A percentile compares a stretch with the other conserved stretches of the same genome.
These are phyloP conservation scores for Drosophila silvestris DNA, from an alignment of 2,888 invertebrate species.

Conservation along the genomic window DNA sequence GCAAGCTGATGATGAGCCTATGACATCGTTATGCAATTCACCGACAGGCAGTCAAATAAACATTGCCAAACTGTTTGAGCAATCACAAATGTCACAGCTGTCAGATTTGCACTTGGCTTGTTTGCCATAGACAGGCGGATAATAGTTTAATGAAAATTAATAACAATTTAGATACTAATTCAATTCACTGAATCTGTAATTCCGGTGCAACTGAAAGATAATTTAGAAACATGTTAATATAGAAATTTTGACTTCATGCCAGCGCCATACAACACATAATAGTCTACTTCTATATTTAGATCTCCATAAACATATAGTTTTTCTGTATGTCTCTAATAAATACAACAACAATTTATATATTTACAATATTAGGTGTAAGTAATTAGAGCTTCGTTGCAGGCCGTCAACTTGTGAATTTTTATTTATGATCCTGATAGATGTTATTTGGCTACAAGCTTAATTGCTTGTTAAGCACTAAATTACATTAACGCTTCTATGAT, in stretches of 20 bases:
- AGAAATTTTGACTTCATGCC: background rate
- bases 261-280: background rate
- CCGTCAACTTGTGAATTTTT: constrained; percentile 45
- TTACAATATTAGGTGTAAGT: constrained; percentile 60
- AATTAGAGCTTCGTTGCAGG: constrained; percentile 25
- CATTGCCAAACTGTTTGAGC: constrained; percentile 38
- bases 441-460: background rate
- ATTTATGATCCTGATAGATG: background rate
- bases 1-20: constrained; percentile 60
- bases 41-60: constrained; percentile 47
- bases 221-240: constrained; percentile 32
- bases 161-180: constrained; percentile 46
- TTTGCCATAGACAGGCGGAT: constrained; percentile 21
- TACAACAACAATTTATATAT: constrained; percentile 43
- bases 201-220: constrained; percentile 47
- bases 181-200: constrained; percentile 19
- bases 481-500: constrained; percentile 9
- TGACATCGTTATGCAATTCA: constrained; percentile 60
- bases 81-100: constrained; percentile 54
- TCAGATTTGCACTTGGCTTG: constrained; percentile 16
- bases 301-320: background rate
- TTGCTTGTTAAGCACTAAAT: constrained; percentile 18
- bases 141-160: constrained; percentile 52
- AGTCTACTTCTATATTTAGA: background rate
- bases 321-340: background rate